Evolutionary conservation across 2,113 vertebrate species (phyloP).

Genomic region (Larimichthys polyactis): DNA sequence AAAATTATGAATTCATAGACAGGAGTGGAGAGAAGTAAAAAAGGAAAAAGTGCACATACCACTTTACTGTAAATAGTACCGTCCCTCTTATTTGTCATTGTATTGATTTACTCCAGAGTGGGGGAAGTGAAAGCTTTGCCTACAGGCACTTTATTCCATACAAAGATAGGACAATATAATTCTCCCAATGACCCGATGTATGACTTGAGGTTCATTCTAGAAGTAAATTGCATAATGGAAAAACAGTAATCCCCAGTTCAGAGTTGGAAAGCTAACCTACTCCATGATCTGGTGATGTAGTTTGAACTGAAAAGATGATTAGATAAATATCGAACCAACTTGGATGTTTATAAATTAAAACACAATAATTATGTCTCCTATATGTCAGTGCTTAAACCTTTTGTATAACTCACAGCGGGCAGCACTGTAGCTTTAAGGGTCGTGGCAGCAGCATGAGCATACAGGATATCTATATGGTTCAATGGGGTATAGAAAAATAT

Average conservation of each 20-base stretch:
- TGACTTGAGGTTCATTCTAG: too few relatives aligned
- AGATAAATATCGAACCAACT: too few relatives aligned
- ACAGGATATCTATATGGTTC: neutral
- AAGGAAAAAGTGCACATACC: neutral
- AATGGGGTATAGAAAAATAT: neutral
- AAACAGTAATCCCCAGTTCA: neutral
- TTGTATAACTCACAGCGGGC: too few relatives aligned
- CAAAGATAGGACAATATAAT: neutral
- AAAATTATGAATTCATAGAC: neutral
- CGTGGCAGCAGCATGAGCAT: neutral
- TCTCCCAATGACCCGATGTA: too few relatives aligned
- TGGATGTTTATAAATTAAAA: too few relatives aligned
- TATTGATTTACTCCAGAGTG: constrained; percentile 44
- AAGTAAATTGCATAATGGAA: neutral
- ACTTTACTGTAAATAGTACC: neutral
- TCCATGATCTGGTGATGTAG: too few relatives aligned
- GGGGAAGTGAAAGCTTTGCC: constrained; percentile 24
- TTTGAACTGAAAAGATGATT: too few relatives aligned
- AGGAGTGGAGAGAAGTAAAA: neutral
- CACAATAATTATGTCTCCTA: too few relatives aligned
- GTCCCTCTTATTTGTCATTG: constrained; percentile 8
- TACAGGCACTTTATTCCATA: neutral
- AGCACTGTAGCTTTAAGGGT: too few relatives aligned
- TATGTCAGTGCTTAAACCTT: too few relatives aligned
- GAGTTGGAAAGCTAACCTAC: too few relatives aligned